Percentiles rank a stretch among this genome's conserved stretches.
phyloP scores from a whole-genome alignment of 2,888 invertebrate species.

The Epiblema foenella region DNA sequence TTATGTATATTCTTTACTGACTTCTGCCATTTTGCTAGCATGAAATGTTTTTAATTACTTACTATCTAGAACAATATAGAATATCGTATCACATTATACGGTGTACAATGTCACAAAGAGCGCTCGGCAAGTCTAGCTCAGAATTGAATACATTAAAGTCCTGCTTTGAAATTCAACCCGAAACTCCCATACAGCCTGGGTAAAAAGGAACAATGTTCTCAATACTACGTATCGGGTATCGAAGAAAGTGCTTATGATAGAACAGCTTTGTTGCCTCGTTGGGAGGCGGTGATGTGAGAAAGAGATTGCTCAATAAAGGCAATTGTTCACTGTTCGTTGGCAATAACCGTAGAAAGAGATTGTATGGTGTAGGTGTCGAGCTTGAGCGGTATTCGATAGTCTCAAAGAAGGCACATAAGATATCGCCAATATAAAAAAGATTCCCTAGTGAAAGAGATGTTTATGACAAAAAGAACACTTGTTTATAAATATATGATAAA shows the following conservation, averaged over 20 bases:
- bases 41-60: no score
- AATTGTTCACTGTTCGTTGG: constrained; percentile 3
- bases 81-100: background rate
- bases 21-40: no score
- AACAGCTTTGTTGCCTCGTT: constrained; percentile 21
- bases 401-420: no score
- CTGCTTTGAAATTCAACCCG: constrained; percentile 27
- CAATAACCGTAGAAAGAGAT: background rate
- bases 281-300: constrained; percentile 30
- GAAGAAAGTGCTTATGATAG: constrained; percentile 29
- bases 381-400: background rate
- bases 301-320: constrained; percentile 22
- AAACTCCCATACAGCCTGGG: constrained; percentile 14
- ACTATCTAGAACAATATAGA: constrained; percentile 3
- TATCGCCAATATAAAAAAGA: no score
- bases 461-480: no score
- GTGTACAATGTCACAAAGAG: constrained; percentile 8
- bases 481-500: no score
- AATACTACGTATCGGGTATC: constrained; percentile 28
- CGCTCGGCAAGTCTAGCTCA: background rate
- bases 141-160: constrained; percentile 34
- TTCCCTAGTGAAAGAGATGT: no score
- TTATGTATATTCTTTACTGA: no score
- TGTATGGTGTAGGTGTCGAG: background rate
- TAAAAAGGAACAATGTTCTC: constrained; percentile 35